Conservation (phyloP, 2,113 vertebrate genomes). For the Grantiella picta region DNA sequence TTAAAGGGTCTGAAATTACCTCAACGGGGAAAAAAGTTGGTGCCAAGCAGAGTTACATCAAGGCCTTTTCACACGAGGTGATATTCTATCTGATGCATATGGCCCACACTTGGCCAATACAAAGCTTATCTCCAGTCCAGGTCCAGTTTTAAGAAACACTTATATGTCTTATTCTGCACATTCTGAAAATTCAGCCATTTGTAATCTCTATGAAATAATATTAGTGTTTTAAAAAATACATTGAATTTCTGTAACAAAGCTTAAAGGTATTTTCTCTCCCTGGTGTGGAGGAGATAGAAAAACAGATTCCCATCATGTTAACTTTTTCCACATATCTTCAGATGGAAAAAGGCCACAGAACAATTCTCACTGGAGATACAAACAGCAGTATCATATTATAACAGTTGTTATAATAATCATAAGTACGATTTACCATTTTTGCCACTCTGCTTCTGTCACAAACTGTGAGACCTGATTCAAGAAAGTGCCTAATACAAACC, state of each 20-base stretch:
- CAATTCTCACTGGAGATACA: background rate
- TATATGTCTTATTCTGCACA: background rate
- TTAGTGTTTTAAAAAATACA: background rate
- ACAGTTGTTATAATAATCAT: background rate
- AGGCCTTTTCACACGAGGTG: background rate
- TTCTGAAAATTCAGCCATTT: background rate
- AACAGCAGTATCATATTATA: background rate
- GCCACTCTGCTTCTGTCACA: background rate
- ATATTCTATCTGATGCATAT: background rate
- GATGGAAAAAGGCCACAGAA: background rate
- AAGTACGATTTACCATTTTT: background rate
- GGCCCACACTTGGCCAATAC: background rate
- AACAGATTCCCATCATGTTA: fast-evolving
- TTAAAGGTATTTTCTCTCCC: background rate
- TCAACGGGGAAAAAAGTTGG: background rate
- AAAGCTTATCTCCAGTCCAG: background rate
- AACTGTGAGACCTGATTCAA: background rate
- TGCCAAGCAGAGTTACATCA: background rate
- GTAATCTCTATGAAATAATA: background rate
- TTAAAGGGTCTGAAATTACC: background rate
- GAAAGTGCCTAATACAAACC: background rate
- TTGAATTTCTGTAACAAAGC: background rate
- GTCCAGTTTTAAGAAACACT: background rate
- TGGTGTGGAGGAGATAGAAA: background rate
- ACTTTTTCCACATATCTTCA: background rate